Percentiles rank a stretch among this genome's conserved stretches.
Evolutionary conservation across 2,797 vertebrate genomes (phyloP).

Genomic region (Hippopotamyrus pictus): DNA sequence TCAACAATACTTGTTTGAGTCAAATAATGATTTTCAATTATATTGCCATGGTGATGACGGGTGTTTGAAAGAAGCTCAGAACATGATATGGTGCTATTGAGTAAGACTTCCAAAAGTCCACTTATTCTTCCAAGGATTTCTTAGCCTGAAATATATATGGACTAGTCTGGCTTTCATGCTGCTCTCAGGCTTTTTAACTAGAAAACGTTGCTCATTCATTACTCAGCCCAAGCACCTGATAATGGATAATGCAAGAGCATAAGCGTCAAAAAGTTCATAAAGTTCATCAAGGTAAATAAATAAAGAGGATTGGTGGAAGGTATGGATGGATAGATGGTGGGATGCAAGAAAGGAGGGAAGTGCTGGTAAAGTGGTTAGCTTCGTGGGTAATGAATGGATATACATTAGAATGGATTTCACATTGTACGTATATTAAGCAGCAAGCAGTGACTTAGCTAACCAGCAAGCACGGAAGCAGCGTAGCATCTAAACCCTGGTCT

Average conservation of each 20-base stretch:
- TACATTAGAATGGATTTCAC: not conserved
- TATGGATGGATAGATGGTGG: not conserved
- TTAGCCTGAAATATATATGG: not conserved
- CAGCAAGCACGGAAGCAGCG: not conserved
- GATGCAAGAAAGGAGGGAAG: not conserved
- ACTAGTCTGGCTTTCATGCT: not conserved
- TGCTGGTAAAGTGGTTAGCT: not conserved
- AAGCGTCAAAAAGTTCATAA: not conserved
- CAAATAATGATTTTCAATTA: slow-evolving; percentile 58
- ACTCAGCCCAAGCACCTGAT: not conserved
- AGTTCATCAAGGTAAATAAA: not conserved
- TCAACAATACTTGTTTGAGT: slow-evolving; percentile 53
- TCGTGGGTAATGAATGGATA: not conserved
- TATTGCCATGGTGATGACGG: slow-evolving; percentile 50
- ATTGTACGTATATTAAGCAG: not conserved
- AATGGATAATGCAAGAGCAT: not conserved
- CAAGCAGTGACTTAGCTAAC: not conserved
- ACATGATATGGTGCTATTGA: slow-evolving; percentile 3
- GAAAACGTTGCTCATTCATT: not conserved
- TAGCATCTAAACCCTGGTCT: not conserved
- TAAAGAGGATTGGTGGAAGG: not conserved
- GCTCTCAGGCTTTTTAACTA: not conserved
- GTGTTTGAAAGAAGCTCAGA: slow-evolving; percentile 23
- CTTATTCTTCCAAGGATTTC: not conserved
- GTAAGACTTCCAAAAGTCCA: slow-evolving; percentile 2